These are phyloP conservation scores for Meteorus cinctellus DNA, from an alignment of 2,888 invertebrate genomes.

Conservation along the genomic window DNA sequence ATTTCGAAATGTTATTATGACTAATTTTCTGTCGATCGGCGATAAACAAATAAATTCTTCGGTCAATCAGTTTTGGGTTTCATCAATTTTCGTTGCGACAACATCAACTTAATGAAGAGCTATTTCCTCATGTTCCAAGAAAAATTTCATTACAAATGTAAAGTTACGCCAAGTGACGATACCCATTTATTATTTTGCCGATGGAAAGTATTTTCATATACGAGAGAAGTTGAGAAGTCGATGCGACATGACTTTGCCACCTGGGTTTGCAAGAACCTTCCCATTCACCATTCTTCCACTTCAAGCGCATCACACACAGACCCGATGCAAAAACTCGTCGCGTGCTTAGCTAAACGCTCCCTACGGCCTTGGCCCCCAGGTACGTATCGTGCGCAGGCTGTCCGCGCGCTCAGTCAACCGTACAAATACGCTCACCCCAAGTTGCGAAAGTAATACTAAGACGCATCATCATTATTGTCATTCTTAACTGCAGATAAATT, in stretches of 20 bases:
- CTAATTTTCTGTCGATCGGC: no score
- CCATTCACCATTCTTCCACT: constrained; percentile 8
- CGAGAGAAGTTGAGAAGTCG: neutral
- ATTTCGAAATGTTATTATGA: no score
- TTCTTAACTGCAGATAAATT: neutral
- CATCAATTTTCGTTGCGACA: no score
- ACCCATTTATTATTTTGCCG: no score
- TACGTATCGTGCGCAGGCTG: constrained; percentile 35
- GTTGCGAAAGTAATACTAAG: constrained; percentile 18
- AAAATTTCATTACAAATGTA: no score
- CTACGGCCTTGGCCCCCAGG: constrained; percentile 58
- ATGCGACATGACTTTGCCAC: constrained; percentile 23
- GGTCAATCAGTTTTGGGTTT: no score
- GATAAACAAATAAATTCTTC: no score
- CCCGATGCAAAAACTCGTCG: constrained; percentile 68
- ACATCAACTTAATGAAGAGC: no score
- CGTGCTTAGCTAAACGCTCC: constrained; percentile 69
- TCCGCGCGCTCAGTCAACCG: constrained; percentile 36
- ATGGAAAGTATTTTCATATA: no score
- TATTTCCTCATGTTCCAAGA: no score
- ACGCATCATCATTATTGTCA: neutral
- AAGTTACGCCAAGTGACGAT: no score
- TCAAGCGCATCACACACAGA: constrained; percentile 9
- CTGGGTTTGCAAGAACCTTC: neutral
- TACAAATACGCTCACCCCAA: constrained; percentile 33